A percentile compares a stretch with the other conserved stretches of the same genome.
phyloP scores from a whole-genome alignment of 1,140 invertebrate species.

The Pogonomyrmex californicus region DNA sequence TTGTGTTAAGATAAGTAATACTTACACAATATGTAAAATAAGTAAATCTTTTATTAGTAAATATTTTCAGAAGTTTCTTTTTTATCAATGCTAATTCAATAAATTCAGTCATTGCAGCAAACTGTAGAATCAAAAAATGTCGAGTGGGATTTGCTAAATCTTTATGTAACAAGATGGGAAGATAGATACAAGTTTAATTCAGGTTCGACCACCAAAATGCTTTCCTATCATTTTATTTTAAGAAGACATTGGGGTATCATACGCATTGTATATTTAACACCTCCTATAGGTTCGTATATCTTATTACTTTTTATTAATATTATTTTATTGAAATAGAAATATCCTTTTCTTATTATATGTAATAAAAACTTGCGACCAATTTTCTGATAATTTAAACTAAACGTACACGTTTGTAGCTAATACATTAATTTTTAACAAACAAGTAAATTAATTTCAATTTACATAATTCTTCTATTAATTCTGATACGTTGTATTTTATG shows the following conservation, averaged over 20 bases:
- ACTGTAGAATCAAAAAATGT: slow-evolving; percentile 70
- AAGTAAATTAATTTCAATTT: neutral
- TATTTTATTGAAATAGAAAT: neutral
- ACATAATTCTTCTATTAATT: neutral
- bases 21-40: neutral
- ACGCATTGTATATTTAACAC: slow-evolving; percentile 79
- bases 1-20: neutral
- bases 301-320: neutral
- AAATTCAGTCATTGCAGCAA: slow-evolving; percentile 56
- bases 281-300: slow-evolving; percentile 80
- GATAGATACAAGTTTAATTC: slow-evolving; percentile 68
- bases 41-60: neutral
- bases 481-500: neutral
- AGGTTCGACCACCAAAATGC: slow-evolving; percentile 81
- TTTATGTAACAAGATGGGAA: slow-evolving; percentile 57
- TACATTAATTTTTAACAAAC: neutral
- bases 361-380: neutral
- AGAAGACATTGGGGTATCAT: slow-evolving; percentile 80
- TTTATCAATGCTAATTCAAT: slow-evolving; percentile 16
- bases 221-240: slow-evolving; percentile 82
- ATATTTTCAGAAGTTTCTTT: neutral
- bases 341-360: neutral
- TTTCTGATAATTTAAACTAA: neutral
- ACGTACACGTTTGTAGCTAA: neutral
- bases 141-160: slow-evolving; percentile 83